Evolutionary conservation across 2,113 vertebrate genomes (phyloP), one percentile per base, ranked within the genome.

Genomic region (Salvelinus alpinus): DNA sequence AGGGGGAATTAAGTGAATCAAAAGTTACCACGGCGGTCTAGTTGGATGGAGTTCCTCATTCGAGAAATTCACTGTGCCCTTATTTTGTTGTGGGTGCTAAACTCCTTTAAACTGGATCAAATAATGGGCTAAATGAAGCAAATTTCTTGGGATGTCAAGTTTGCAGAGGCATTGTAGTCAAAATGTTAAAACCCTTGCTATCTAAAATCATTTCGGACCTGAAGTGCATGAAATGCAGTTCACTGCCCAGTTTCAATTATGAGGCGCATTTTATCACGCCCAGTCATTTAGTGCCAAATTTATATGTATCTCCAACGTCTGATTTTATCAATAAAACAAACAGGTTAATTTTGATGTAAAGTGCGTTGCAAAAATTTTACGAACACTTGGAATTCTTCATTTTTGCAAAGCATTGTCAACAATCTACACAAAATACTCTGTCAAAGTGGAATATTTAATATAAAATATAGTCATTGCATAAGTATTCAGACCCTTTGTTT

Each of bases 31-130:
- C 4, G 14, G 38, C 3, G 48, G 48, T 54, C 48, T 16, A 54
- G 48, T 5, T 14, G 16, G 14, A 14, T 1, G 11, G 47, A 51
- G 48, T 51, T 51, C 48, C 48, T 51, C 4, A 51, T 51, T 51
- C 48, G 76, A 25, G 9, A 73, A 66, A 73, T 75, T 70, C 67
- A 65, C 48, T 78, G 54, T 82, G 73, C 20, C 74, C 27, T 81
- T 83, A 73, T 84, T 79, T 77, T 78, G 47, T 79, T 79, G 79
- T 78, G 69, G 27, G 79, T 71, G 12, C 71, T 80, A 76, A 83
- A 70, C 73, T 87, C 25, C 64, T 75, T 82, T 64, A 82, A 86
- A 89, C 34, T 87, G 79, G 79, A 86, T 81, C 85, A 84, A 85
- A 85, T 78, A 85, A 64, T 82, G 84, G 74, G 74, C 80, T 87